Percentiles rank a stretch among this genome's conserved stretches.
Conservation (phyloP, 2,113 vertebrate genomes). For the Bombycilla garrulus region DNA sequence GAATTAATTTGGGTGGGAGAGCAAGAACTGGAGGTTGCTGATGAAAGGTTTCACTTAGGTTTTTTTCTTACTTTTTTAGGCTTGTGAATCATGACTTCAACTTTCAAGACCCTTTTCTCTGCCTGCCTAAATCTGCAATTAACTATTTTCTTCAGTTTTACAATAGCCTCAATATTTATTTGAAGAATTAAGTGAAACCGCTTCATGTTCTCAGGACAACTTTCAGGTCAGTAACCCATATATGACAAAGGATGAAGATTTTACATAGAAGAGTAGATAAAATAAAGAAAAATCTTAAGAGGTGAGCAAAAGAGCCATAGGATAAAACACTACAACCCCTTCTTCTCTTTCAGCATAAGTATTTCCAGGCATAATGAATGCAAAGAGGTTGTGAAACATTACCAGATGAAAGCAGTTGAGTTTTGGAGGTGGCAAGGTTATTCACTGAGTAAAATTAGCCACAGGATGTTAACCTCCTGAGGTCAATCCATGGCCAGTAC, state of each 20-base stretch:
- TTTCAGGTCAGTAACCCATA: neutral
- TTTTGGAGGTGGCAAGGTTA: constrained; percentile 34
- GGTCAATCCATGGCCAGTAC: neutral
- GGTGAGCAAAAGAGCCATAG: neutral
- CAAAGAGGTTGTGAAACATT: constrained; percentile 4
- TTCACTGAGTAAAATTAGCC: constrained; percentile 37
- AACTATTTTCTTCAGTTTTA: neutral
- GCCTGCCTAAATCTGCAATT: neutral
- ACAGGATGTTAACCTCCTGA: constrained; percentile 4
- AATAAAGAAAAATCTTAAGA: neutral
- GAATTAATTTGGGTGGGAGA: constrained; percentile 35
- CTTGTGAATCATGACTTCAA: constrained; percentile 23
- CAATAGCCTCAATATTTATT: neutral
- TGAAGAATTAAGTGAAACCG: neutral
- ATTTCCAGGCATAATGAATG: neutral
- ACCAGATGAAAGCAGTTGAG: neutral
- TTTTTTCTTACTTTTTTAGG: constrained; percentile 14
- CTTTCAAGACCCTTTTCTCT: constrained; percentile 1
- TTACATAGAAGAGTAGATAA: neutral
- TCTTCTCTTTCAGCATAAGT: neutral
- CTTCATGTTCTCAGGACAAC: neutral
- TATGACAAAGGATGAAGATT: neutral
- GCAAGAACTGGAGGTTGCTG: constrained; percentile 42
- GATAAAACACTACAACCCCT: neutral
- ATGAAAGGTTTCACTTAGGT: constrained; percentile 1